Base-by-base conservation (phyloP, 2,888 invertebrate genomes). In the Nudaria mundana region DNA sequence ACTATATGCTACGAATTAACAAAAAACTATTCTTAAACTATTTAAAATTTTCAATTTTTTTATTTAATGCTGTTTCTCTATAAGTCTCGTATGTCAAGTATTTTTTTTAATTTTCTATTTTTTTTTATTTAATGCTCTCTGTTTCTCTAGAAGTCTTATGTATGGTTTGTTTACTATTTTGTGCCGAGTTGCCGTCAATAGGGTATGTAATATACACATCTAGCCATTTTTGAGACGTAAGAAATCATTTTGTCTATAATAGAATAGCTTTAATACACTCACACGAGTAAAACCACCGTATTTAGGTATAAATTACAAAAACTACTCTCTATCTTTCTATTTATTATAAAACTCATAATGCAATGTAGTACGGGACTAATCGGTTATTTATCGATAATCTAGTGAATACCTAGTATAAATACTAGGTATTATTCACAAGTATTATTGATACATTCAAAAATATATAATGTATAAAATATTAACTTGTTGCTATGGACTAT, bases 221-320 rank as follows among this genome's bases (percentile, higher is more conserved):
- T 52, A 49, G 55, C 57, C 53, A 50, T 38, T 16, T 24, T 48
- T 47, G 15, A 30, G 45, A 40, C 42, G 41, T 44, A 44, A 50
- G 44, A 46, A 23, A 22, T 52, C 24, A 40, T 46, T 63, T 63
- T 69, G 37, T 75, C 64, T 61, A 62, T 69, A 66, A 55, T 69
- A 68, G 64, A 66, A 66, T 79, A 85, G 86, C 85, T 84, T 87
- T 87, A 85, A 82, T 78, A 65, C 66, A 53, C 71, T 18, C 81
- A 80, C 84, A 83, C 81, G 85, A 82, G 66, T 66, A 65, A 78
- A 72, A 87, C 87, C 87, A 87, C 87, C 87, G 87, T 77, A 73
- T 76, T 80, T 81, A 80, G 76, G 69, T 74, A 67, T 70, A 70
- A 65, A 54, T 50, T 48, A 50, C 52, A 49, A 59, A 60, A 59